Conservation (phyloP, 2,797 vertebrate genomes). For the Otus scops region DNA sequence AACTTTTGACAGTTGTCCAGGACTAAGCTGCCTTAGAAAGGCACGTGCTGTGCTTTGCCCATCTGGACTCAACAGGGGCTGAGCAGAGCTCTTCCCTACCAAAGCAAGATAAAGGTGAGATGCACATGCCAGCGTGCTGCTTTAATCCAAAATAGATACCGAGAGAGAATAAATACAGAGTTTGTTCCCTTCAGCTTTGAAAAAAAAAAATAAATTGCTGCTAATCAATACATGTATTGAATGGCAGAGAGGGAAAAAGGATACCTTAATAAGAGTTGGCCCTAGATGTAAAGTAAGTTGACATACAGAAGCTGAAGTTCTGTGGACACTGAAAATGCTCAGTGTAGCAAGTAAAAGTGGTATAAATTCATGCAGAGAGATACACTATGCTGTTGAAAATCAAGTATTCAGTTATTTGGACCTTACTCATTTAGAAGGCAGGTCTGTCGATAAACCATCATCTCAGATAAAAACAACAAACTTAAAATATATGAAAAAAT, state of each 20-base stretch:
- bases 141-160: not conserved
- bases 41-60: not conserved
- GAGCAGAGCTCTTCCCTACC: not conserved
- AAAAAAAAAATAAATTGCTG: not conserved
- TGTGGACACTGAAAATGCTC: not conserved
- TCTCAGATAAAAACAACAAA: not conserved
- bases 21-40: not conserved
- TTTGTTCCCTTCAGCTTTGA: not conserved
- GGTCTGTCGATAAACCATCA: not conserved
- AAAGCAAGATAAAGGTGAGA: not conserved
- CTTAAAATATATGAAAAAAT: not conserved
- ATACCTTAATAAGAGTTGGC: not conserved
- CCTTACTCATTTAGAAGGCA: not conserved
- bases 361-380: not conserved
- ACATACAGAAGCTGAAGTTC: not conserved
- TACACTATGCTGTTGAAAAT: not conserved
- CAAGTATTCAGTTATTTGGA: not conserved
- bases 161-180: not conserved
- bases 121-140: accelerated
- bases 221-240: not conserved
- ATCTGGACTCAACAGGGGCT: not conserved
- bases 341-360: not conserved
- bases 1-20: not conserved
- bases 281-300: not conserved
- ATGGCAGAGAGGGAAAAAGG: not conserved